Base-by-base conservation (phyloP, 2,113 vertebrate genomes). In the Hypocryptadius cinnamomeus region DNA sequence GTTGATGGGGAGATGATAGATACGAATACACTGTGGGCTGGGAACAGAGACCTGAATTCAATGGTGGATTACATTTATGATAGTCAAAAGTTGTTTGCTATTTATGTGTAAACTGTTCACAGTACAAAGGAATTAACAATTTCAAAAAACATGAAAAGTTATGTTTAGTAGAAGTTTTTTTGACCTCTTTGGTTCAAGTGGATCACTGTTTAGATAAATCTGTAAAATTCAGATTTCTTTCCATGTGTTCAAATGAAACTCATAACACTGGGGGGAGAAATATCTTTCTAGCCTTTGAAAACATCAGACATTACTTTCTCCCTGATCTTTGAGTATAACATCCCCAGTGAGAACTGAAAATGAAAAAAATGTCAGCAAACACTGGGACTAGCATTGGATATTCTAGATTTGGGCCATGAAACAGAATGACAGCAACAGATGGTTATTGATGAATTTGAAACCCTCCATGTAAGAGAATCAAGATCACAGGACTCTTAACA, bases 21-120 rank as follows among this genome's bases (percentile, higher is more conserved):
- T 68, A 44, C 0, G 1, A 1, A 2, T 25, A 14, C 7, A 50
- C 18, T 80, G 5, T 53, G 31, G 7, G 4, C 25, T 79, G 50
- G 40, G 8, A 87, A 56, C 1, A 53, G 54, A 66, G 39, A 56
- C 7, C 1, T 11, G 39, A 92, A 60, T 63, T 37, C 17, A 37
- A 4, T 15, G 11, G 6, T 21, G 10, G 11, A 4, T 61, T 88
- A 37, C 8, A 31, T 60, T 85, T 53, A 37, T 6, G 5, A 27
- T 18, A 8, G 16, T 24, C 28, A 2, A 50, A 71, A 12, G 5
- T 8, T 31, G 37, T 51, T 91, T 31, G 24, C 59, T 79, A 31
- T 72, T 87, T 23, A 31, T 89, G 69, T 82, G 9, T 23, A 59
- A 73, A 35, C 17, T 54, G 21, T 50, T 91, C 37, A 51, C 11